phyloP scores from a whole-genome alignment of 2,888 invertebrate genomes.

The Cataglyphis livida region DNA sequence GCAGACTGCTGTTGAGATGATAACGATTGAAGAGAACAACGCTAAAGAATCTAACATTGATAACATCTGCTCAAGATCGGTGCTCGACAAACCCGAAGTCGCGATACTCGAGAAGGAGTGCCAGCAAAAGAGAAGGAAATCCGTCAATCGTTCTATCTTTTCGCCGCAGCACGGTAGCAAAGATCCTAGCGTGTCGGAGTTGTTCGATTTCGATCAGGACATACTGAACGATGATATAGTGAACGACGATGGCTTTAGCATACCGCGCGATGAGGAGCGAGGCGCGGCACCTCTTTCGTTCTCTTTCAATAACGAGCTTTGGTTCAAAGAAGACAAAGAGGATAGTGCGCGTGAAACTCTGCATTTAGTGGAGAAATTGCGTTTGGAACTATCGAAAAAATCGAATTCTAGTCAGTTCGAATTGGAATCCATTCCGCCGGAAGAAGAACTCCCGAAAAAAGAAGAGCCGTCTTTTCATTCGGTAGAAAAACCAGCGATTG shows the following conservation, averaged over 20 bases:
- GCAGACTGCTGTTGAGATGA: conserved; percentile 32
- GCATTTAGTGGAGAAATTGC: conserved; percentile 93
- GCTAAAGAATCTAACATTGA: conserved; percentile 69
- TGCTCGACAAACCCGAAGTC: conserved; percentile 77
- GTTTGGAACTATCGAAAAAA: conserved; percentile 91
- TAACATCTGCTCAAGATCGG: conserved; percentile 72
- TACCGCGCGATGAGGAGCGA: conserved; percentile 88
- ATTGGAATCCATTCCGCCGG: conserved; percentile 84
- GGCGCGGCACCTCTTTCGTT: conserved; percentile 88
- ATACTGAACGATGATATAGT: conserved; percentile 88
- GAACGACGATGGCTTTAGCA: conserved; percentile 89
- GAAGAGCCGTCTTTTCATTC: conserved; percentile 62
- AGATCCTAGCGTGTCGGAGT: conserved; percentile 87
- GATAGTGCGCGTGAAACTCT: conserved; percentile 94
- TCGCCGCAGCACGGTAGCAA: conserved; percentile 89
- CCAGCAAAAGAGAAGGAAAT: conserved; percentile 79
- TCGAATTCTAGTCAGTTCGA: conserved; percentile 87
- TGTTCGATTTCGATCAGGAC: conserved; percentile 89
- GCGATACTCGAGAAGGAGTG: conserved; percentile 75
- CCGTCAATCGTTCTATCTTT: conserved; percentile 89
- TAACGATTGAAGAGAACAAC: conserved; percentile 37
- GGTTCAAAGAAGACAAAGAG: conserved; percentile 93
- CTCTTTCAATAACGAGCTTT: conserved; percentile 89
- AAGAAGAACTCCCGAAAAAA: conserved; percentile 81
- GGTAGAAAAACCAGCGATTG: conserved; percentile 60